Base-by-base conservation (phyloP, 2,113 vertebrate species). In the Lates calcarifer region DNA sequence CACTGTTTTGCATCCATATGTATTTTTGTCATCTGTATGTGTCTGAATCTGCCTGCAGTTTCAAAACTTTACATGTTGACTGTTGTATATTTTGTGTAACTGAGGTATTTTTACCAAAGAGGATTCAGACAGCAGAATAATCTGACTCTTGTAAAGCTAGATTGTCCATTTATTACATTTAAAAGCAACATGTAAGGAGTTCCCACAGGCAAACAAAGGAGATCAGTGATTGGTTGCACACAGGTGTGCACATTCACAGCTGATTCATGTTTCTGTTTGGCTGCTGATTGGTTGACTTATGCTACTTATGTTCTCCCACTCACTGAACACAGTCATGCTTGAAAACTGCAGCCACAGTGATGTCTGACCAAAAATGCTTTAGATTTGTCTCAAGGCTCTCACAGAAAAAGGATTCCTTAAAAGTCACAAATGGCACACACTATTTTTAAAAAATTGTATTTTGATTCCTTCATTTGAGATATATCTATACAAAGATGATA, bases 201-300 rank as follows among this genome's bases (percentile, higher is more conserved):
- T 43, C 41, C 41, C 41, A 43, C 17, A 18, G 43, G 43, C 15
- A 22, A 49, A 49, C 47, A 18, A 55, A 11, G 49, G 61, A 41
- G 10, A 20, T 47, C 31, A 24, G 63, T 22, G 41, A 47, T 22
- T 47, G 63, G 63, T 66, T 12, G 18, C 47, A 4, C 61, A 41
- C 35, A 41, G 37, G 37, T 18, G 41, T 8, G 8, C 17, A 47
- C 62, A 5, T 26, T 45, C 39, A 45, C 39, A 43, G 24, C 62
- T 65, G n/a, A 65, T 65, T 45, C 35, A 41, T 63, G 22, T 39
- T 63, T 39, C 49, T n/a, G 20, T 51, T 11, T 51, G 47, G 47
- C 47, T 51, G 47, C 47, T 53, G 45, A 47, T 47, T 47, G 45
- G 51, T 13, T 11, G 12, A 22, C 24, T 47, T n/a, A 10, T 49